Percentiles rank a stretch among this genome's conserved stretches.
phyloP scores from a whole-genome alignment of 1,140 invertebrate species.

The Ostrea denselamellosa region DNA sequence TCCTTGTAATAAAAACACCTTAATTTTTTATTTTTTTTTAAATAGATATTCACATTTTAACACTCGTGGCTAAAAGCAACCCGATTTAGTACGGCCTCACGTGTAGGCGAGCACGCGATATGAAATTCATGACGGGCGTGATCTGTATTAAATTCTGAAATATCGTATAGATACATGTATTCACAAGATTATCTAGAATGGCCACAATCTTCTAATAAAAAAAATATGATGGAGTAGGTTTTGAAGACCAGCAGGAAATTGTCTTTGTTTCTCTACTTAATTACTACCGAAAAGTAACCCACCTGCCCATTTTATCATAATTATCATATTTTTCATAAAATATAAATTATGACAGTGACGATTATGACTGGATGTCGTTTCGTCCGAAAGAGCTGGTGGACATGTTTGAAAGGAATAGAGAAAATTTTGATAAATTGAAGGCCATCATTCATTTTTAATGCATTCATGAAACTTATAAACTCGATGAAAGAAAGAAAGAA shows the following conservation, averaged over 20 bases:
- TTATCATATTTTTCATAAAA: constrained; percentile 33
- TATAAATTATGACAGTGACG: constrained; percentile 19
- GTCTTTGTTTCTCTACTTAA: constrained; percentile 7
- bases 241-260: not conserved
- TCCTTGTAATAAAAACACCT: not conserved
- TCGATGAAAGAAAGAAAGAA: not conserved
- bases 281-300: not conserved
- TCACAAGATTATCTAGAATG: no score
- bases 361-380: not conserved
- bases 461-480: not conserved
- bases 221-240: not conserved
- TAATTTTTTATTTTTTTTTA: not conserved
- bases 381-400: not conserved
- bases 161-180: no score
- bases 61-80: not conserved
- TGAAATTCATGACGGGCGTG: not conserved
- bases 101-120: not conserved
- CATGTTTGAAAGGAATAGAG: not conserved
- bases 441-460: not conserved
- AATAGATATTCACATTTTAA: not conserved
- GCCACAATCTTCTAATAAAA: no score
- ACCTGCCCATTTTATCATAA: constrained; percentile 29
- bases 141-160: no score
- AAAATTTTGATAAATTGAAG: not conserved
- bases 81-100: not conserved